Evolutionary conservation across 2,113 vertebrate species (phyloP).

Genomic region (Gobius niger): DNA sequence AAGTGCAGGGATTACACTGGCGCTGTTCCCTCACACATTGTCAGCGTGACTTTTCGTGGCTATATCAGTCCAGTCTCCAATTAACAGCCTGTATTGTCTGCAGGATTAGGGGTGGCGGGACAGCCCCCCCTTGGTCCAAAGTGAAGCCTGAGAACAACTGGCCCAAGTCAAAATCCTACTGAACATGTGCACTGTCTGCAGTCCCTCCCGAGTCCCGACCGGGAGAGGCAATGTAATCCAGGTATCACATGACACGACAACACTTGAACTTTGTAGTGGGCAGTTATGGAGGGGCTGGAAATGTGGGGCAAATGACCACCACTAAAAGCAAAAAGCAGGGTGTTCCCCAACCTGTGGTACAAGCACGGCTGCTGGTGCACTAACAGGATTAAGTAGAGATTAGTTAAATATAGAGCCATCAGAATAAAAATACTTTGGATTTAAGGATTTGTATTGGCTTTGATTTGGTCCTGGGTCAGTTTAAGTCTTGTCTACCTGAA

Average conservation of each 20-base stretch:
- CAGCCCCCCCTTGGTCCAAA: constrained; percentile 23
- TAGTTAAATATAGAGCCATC: too few species aligned
- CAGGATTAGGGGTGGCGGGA: constrained; percentile 56
- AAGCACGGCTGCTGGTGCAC: background rate
- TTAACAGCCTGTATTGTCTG: constrained; percentile 63
- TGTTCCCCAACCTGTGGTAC: background rate
- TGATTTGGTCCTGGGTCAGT: background rate
- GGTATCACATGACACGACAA: constrained; percentile 59
- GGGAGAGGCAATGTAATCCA: constrained; percentile 59
- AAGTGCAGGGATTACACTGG: constrained; percentile 53
- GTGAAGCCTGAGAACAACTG: constrained; percentile 60
- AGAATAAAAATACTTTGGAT: too few species aligned
- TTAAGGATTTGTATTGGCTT: background rate
- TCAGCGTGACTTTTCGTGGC: constrained; percentile 47
- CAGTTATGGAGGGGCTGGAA: constrained; percentile 12
- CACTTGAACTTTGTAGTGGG: constrained; percentile 43
- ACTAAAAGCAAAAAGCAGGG: background rate
- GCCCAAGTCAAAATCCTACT: constrained; percentile 58
- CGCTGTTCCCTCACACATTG: constrained; percentile 41
- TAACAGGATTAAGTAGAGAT: too few species aligned
- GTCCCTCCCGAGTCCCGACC: constrained; percentile 16
- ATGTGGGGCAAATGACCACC: constrained; percentile 5
- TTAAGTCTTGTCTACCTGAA: background rate
- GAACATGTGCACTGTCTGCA: constrained; percentile 37
- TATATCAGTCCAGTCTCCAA: constrained; percentile 63